Evolutionary conservation across 2,888 invertebrate species (phyloP).

Genomic region (Epirrita christyi): DNA sequence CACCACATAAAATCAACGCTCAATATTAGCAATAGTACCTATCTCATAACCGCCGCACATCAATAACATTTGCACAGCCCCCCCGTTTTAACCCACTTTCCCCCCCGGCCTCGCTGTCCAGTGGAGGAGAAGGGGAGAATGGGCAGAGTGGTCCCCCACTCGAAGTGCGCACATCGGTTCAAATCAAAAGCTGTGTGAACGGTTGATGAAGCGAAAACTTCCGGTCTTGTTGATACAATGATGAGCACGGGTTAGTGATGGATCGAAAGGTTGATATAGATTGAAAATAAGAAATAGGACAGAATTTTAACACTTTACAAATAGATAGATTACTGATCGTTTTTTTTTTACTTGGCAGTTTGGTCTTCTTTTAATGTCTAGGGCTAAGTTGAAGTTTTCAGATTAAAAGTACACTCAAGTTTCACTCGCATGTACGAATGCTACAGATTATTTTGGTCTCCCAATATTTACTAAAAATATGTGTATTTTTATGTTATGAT

Average conservation of each 20-base stretch:
- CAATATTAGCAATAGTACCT: conserved; percentile 56
- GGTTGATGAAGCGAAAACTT: conserved; percentile 57
- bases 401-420: no score
- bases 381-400: no score
- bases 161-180: conserved; percentile 62
- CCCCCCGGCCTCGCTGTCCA: conserved; percentile 24
- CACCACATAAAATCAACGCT: conserved; percentile 51
- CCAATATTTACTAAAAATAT: no score
- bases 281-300: not conserved
- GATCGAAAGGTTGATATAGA: conserved; percentile 8
- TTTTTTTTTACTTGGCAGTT: no score
- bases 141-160: conserved; percentile 36
- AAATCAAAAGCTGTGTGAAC: conserved; percentile 58
- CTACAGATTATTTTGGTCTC: no score
- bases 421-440: no score
- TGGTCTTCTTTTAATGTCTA: no score
- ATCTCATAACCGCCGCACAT: conserved; percentile 51
- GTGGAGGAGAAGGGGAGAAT: conserved; percentile 24
- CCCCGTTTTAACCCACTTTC: conserved; percentile 33
- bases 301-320: no score
- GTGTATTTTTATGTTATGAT: no score
- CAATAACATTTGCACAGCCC: conserved; percentile 65
- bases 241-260: conserved; percentile 30
- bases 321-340: no score
- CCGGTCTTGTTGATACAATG: conserved; percentile 47